Conservation (phyloP, 2,113 vertebrate species). For the Cavia aperea region DNA sequence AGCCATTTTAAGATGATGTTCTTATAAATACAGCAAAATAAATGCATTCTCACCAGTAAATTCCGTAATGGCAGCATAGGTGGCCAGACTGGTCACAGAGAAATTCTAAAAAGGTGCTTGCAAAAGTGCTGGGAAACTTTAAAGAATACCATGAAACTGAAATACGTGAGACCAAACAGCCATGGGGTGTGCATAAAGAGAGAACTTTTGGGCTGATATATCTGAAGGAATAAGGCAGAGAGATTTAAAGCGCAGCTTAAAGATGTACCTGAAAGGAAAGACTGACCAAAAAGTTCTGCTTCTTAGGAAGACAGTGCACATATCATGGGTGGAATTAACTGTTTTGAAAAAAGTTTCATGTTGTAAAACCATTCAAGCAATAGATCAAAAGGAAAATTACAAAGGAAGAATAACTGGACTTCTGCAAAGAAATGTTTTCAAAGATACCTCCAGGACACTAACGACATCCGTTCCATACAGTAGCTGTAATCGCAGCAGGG, state of each 20-base stretch:
- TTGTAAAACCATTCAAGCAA: background rate
- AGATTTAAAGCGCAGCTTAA: background rate
- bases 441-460: background rate
- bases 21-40: background rate
- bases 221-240: background rate
- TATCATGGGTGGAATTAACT: conserved; percentile 6
- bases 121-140: background rate
- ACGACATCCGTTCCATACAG: background rate
- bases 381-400: background rate
- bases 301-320: background rate
- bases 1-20: background rate
- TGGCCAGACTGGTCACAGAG: background rate
- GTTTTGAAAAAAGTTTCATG: background rate
- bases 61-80: too few species aligned
- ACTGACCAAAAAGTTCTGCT: background rate
- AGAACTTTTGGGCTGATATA: too few species aligned
- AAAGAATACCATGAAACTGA: background rate
- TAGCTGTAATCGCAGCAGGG: background rate
- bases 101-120: background rate
- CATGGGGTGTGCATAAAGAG: background rate
- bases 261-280: background rate
- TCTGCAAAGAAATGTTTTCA: background rate
- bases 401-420: background rate
- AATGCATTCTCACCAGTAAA: background rate
- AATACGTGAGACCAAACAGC: background rate